Percentiles rank a stretch among this genome's conserved stretches.
These are phyloP conservation scores for Oscheius sp. DNA, from an alignment of 2,888 invertebrate genomes.

Conservation along the genomic window DNA sequence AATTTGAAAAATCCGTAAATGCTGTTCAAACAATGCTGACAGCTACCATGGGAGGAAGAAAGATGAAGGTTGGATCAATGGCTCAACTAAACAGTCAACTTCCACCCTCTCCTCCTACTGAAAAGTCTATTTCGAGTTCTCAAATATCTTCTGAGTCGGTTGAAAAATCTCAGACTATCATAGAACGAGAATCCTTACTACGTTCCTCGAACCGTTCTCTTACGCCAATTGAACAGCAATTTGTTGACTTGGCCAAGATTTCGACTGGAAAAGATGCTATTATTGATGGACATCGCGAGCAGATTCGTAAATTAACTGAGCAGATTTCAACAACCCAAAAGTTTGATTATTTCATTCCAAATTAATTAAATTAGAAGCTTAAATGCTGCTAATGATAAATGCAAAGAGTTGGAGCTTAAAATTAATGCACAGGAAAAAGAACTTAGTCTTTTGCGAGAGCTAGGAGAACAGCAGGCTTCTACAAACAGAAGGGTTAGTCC, in stretches of 20 bases:
- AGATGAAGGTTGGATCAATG: neutral
- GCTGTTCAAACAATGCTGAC: conserved; percentile 62
- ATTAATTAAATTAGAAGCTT: too few relatives aligned
- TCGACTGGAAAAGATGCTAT: conserved; percentile 63
- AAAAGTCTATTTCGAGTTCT: conserved; percentile 16
- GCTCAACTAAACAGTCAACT: too few relatives aligned
- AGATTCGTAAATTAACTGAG: conserved; percentile 47
- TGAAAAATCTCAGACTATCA: neutral
- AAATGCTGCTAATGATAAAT: too few relatives aligned
- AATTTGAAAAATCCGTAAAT: conserved; percentile 62
- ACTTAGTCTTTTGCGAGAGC: conserved; percentile 47
- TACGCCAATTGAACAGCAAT: conserved; percentile 61
- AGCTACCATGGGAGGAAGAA: conserved; percentile 27
- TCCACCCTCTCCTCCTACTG: conserved; percentile 5
- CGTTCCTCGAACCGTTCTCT: conserved; percentile 31
- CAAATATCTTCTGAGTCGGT: neutral
- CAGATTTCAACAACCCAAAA: conserved; percentile 34
- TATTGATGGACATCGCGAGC: conserved; percentile 59
- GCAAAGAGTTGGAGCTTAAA: conserved; percentile 34
- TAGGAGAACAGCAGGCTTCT: conserved; percentile 44
- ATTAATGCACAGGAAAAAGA: conserved; percentile 47
- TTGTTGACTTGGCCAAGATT: conserved; percentile 62
- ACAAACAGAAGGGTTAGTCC: conserved; percentile 46
- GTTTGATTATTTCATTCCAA: too few relatives aligned
- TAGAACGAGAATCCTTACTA: conserved; percentile 34